A percentile compares a stretch with the other conserved stretches of the same genome.
phyloP scores from a whole-genome alignment of 2,113 vertebrate species.

The Labeo rohita region DNA sequence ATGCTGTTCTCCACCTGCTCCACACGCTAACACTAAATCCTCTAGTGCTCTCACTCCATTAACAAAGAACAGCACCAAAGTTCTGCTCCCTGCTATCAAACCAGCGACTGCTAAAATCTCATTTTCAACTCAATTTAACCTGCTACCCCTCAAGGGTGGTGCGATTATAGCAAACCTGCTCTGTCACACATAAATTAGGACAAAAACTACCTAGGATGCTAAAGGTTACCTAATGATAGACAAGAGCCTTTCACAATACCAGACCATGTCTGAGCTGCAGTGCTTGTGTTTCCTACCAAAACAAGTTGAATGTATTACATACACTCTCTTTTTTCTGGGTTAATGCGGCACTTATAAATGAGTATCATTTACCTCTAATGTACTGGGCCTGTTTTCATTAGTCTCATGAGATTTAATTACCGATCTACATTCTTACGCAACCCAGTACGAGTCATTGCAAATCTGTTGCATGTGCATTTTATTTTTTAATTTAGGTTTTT shows the following conservation, averaged over 20 bases:
- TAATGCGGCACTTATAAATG: neutral
- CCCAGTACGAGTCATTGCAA: neutral
- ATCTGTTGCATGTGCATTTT: neutral
- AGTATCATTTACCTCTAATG: neutral
- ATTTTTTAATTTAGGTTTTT: neutral
- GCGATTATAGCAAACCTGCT: conserved; percentile 59
- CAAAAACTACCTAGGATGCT: conserved; percentile 33
- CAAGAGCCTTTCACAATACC: conserved; percentile 14
- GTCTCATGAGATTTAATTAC: conserved; percentile 1
- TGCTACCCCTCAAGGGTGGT: conserved; percentile 68
- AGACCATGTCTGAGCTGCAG: neutral
- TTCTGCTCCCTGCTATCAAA: conserved; percentile 78
- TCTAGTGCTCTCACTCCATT: conserved; percentile 83
- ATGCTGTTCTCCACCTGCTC: conserved; percentile 78
- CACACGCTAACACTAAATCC: conserved; percentile 78
- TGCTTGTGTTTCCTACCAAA: neutral
- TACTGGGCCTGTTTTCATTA: neutral
- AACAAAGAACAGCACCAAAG: conserved; percentile 77
- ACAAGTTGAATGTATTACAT: neutral
- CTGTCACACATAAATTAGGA: conserved; percentile 67
- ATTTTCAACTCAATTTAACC: conserved; percentile 86
- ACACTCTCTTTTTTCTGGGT: neutral
- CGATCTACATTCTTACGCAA: neutral
- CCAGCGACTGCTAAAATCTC: conserved; percentile 79
- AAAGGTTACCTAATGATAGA: conserved; percentile 27